Percentiles rank a stretch among this genome's conserved stretches.
These are phyloP conservation scores for Thinocorus orbignyianus DNA, from an alignment of 2,113 vertebrate species.

Conservation along the genomic window DNA sequence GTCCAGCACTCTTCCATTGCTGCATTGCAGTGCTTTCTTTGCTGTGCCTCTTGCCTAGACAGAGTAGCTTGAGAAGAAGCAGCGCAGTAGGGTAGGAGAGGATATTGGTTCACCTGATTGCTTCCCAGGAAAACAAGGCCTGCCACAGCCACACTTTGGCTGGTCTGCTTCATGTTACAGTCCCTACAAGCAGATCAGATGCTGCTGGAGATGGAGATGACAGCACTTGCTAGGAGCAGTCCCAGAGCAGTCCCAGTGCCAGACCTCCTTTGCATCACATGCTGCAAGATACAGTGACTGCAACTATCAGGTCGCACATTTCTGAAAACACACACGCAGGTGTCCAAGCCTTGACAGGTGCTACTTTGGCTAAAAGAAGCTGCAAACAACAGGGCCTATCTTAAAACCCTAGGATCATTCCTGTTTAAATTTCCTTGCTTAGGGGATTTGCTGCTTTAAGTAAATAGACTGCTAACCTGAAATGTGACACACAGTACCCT, in stretches of 20 bases:
- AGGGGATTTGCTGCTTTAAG: neutral
- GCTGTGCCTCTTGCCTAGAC: neutral
- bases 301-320: neutral
- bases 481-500: neutral
- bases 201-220: neutral
- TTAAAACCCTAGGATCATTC: neutral
- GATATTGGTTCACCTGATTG: neutral
- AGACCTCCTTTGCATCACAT: neutral
- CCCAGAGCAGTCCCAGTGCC: neutral
- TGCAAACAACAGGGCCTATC: neutral
- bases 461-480: neutral
- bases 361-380: neutral
- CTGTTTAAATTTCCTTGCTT: neutral
- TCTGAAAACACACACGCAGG: neutral
- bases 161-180: neutral
- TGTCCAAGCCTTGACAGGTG: neutral
- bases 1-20: neutral
- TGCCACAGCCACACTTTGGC: neutral
- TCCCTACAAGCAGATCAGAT: neutral
- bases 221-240: neutral
- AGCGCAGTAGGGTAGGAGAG: neutral
- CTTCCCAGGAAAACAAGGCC: neutral
- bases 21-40: neutral
- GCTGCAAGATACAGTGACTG: neutral
- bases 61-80: neutral